Base-by-base conservation (phyloP, 2,113 vertebrate genomes). In the Pseudorhombus dupliciocellatus region DNA sequence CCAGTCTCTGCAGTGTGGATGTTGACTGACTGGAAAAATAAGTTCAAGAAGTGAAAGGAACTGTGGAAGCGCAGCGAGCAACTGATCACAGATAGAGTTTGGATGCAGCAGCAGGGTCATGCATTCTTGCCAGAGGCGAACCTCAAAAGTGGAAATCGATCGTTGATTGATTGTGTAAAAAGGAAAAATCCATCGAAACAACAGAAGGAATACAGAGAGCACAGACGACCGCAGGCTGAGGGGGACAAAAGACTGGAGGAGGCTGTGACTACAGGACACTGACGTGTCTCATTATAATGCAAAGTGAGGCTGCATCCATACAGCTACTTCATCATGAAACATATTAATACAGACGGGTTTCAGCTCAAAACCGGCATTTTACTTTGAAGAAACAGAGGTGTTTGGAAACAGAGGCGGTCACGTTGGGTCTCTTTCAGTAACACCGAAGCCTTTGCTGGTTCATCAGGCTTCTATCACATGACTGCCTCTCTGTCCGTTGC, bases 141-240 rank as follows among this genome's bases (percentile, higher is more conserved):
- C 40, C 67, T 70, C 67, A 70, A 46, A 74, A 82, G 66, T 70
- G 60, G 53, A 73, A 77, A 84, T 71, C 72, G 63, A 79, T 77
- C 31, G 30, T 22, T 20, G 60, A 84, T 71, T 72, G 63, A 79
- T 72, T 54, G 37, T 25, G 9, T 3, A 56, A 31, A 28, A 31
- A 46, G 5, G 28, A 25, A 60, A 63, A 74, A 66, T 61, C 73
- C 40, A 80, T 77, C 65, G 79, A 40, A 55, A 57, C 7, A 62
- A 15, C 70, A 71, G 54, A 66, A 62, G 75, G 6, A 22, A 18
- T n/a, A 68, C 11, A 26, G 21, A 79, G 20, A 59, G 34, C 14
- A 42, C 46, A 71, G 34, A 37, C 11, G 12, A 37, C 34, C 34
- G 12, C 34, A 37, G 34, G 34, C 34, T 37, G 34, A 37, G 34